Base-by-base conservation (phyloP, 2,113 vertebrate genomes). In the Rutilus rutilus region DNA sequence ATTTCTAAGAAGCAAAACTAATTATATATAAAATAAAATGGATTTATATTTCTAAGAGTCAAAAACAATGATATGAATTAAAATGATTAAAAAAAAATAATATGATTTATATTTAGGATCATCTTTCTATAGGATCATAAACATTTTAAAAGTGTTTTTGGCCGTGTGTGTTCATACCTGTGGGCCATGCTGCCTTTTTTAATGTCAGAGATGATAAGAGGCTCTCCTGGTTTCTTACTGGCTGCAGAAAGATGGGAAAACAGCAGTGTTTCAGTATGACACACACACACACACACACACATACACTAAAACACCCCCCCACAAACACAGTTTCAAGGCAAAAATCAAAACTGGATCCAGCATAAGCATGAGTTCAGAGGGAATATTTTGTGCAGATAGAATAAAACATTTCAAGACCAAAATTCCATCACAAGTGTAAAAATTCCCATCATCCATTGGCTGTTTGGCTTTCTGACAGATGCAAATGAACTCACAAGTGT, bases 171-270 rank as follows among this genome's bases (percentile, higher is more conserved):
- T 33, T 4, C 54, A 85, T 89, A 99, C 98, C 98, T 97, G 93
- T 99, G 98, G 0, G 98, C 98, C 90, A 99, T 96, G 1, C 98
- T 99, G 88, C 97, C 98, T 87, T 97, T 99, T 96, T 97, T 99
- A 94, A 99, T 97, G 92, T 99, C 97, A 0, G 98, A 99, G 88
- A 99, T 99, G 93, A 99, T 98, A 90, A 99, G 94, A 27, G 98
- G 96, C 82, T 99, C 97, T 4, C 96, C 97, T 21, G 93, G 91
- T 88, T 97, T 99, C 92, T 98, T 97, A 92, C 97, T 98, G 90
- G 97, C 96, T 91, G 96, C 95, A 92, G 90, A 81, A 74, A 39
- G 52, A 54, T 90, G 82, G 45, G 90, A 25, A 71, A 86, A 64
- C 30, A 21, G 39, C 17, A 78, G 45, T n/a, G 52, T 30, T 30